A percentile compares a stretch with the other conserved stretches of the same genome.
Evolutionary conservation across 2,888 invertebrate genomes (phyloP).

Genomic region (Aleiodes leptofemur): DNA sequence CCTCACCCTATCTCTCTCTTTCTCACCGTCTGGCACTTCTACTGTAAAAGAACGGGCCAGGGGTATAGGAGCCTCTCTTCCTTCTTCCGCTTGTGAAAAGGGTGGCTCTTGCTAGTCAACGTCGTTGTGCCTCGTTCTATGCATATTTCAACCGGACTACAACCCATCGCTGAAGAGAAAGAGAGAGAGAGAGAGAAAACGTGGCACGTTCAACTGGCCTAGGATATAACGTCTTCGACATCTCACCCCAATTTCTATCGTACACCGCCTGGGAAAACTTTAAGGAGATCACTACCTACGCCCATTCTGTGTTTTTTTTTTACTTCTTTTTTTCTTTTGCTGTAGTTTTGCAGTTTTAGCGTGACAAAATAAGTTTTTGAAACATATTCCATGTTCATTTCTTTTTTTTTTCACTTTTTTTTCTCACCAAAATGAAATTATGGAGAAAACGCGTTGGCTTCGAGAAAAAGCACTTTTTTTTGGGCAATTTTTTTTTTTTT

Average conservation of each 20-base stretch:
- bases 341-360: background rate
- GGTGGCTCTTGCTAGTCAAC: conserved; percentile 30
- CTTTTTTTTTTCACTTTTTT: background rate
- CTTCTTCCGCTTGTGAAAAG: background rate
- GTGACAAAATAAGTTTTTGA: conserved; percentile 19
- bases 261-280: conserved; percentile 25
- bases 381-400: conserved; percentile 15
- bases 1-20: background rate
- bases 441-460: background rate
- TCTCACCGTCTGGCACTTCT: conserved; percentile 15
- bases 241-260: conserved; percentile 35
- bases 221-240: conserved; percentile 37
- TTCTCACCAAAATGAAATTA: background rate
- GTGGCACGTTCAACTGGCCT: conserved; percentile 36
- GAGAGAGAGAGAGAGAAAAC: background rate
- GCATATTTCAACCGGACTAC: conserved; percentile 43
- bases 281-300: conserved; percentile 4
- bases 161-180: background rate
- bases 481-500: too few relatives aligned
- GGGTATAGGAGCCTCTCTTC: background rate
- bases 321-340: background rate
- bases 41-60: conserved; percentile 1
- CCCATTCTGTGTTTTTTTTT: background rate
- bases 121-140: conserved; percentile 31
- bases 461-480: too few relatives aligned